Conservation (phyloP, 2,113 vertebrate species). For the Gorilla gorilla region DNA sequence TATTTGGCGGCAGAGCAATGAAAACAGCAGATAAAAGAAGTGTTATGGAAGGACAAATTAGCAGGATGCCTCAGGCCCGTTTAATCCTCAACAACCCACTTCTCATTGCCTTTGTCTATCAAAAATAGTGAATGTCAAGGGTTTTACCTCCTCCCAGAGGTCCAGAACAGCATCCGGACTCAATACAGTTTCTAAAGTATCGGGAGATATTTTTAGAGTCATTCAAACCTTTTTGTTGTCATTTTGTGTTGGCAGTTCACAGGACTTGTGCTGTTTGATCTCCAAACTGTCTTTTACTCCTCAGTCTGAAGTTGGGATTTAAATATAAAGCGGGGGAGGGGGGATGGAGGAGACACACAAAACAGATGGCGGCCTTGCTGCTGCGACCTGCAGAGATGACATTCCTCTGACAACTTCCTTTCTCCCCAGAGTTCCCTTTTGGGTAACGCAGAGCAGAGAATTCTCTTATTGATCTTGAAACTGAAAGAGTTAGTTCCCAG, state of each 20-base stretch:
- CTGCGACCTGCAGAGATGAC: constrained; percentile 24
- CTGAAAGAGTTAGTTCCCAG: constrained; percentile 82
- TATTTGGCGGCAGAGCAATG: background rate
- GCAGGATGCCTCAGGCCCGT: background rate
- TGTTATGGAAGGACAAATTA: constrained; percentile 17
- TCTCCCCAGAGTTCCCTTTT: constrained; percentile 55
- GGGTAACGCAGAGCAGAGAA: constrained; percentile 49
- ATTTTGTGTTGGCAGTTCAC: constrained; percentile 59
- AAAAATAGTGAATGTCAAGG: background rate
- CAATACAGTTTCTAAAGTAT: background rate
- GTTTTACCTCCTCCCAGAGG: constrained; percentile 51
- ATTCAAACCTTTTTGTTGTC: constrained; percentile 46
- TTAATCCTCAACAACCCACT: background rate
- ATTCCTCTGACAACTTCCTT: constrained; percentile 59
- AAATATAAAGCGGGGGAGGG: background rate
- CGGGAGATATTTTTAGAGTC: constrained; percentile 50
- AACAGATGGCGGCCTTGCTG: constrained; percentile 36
- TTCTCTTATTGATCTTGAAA: constrained; percentile 83
- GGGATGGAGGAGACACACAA: background rate
- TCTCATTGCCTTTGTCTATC: background rate
- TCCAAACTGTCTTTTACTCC: constrained; percentile 50
- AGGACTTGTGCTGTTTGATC: constrained; percentile 66
- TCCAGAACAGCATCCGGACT: background rate
- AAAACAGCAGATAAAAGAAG: background rate
- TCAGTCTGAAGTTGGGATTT: constrained; percentile 45